Percentiles rank a stretch among this genome's conserved stretches.
phyloP scores from a whole-genome alignment of 2,797 vertebrate species.

The Valencia hispanica region DNA sequence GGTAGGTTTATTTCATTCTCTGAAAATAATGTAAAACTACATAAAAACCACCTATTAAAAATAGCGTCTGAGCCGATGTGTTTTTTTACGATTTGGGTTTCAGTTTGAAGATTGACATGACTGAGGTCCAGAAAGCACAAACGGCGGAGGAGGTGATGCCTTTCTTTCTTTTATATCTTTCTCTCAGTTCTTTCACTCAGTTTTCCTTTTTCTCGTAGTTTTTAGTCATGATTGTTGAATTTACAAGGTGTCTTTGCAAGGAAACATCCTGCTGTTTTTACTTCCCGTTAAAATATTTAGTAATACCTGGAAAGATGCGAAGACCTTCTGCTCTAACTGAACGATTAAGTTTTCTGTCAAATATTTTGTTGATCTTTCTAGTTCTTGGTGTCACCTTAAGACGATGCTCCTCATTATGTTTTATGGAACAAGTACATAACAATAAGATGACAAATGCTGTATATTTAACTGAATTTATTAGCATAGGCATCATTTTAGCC shows the following conservation, averaged over 20 bases:
- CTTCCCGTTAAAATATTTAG: not conserved
- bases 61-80: not conserved
- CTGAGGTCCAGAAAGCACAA: conserved; percentile 88
- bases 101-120: conserved; percentile 87
- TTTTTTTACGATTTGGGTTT: conserved; percentile 26
- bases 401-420: not conserved
- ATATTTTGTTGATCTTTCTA: not conserved
- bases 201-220: not conserved
- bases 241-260: not conserved
- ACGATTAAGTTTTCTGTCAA: not conserved
- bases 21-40: not conserved
- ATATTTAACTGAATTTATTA: not conserved
- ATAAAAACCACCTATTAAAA: not conserved
- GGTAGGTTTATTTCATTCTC: conserved; percentile 72
- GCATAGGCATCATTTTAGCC: no score
- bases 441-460: not conserved
- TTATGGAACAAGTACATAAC: not conserved
- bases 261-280: not conserved
- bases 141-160: conserved; percentile 89
- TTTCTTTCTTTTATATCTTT: not conserved
- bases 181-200: not conserved
- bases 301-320: not conserved
- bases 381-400: not conserved
- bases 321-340: not conserved
- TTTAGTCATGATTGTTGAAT: not conserved